Evolutionary conservation across 2,888 invertebrate genomes (phyloP), one percentile per base, ranked within the genome.

Genomic region (Nebria salina): DNA sequence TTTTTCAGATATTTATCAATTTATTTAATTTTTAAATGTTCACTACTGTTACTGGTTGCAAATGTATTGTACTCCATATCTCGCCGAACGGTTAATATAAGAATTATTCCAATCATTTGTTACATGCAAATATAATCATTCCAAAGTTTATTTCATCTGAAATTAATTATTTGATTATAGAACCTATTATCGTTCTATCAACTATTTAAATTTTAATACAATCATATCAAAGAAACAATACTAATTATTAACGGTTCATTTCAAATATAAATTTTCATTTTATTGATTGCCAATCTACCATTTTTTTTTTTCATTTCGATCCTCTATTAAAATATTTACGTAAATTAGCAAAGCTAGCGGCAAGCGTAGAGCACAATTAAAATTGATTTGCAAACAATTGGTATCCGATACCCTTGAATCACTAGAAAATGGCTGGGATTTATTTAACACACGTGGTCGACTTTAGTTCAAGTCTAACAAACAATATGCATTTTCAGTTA

Each of bases 1-100:
- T 77, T 72, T 77, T 77, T 77, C 7, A 77, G 79, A 79, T 79
- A 54, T 79, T 79, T 79, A 79, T 79, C 79, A 79, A 75, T 79
- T 79, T 79, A 54, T 79, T 79, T 79, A 79, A 79, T 75, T 79
- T 79, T 79, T 79, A 75, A 41, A 73, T 73, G 64, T 64, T 25
- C 54, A 54, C 54, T 54, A 54, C 54, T 54, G 54, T 54, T 54
- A 54, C 54, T 54, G 54, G 54, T 54, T 54, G 13, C 54, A 54
- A 13, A 54, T 0, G 54, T 54, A 54, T 54, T 54, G 54, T 54
- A 54, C 13, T 54, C 54, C 54, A 13, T 54, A 54, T 54, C 54
- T 54, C 54, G 54, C 3, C 54, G 54, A 54, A 54, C 54, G 54
- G 54, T 54, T 34, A 54, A 54, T 54, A 54, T 54, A 54, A 54